Evolutionary conservation across 2,888 invertebrate species (phyloP), one percentile per base, ranked within the genome.

Genomic region (Tyria jacobaeae): DNA sequence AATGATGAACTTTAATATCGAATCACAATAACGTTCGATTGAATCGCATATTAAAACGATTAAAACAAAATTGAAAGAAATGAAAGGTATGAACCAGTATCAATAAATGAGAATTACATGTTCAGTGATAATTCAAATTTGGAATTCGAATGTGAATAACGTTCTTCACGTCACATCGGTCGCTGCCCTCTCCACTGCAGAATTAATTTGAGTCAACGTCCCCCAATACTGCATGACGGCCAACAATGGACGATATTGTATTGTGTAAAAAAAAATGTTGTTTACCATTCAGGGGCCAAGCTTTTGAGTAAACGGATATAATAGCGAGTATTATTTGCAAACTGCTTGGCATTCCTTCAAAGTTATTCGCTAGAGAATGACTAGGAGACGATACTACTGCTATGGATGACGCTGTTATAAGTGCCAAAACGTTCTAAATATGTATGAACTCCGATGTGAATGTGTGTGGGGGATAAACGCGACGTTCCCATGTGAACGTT

Each of bases 101-200:
- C 56, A 41, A 60, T 68, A 70, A 77, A 76, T 66, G 58, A 59
- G 66, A 57, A 78, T 62, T 58, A 74, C 69, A 63, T 78, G 73
- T 72, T 67, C 71, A 79, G 60, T 75, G 70, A 73, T 72, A 78
- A 77, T 70, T 81, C 71, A 78, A 73, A 78, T 67, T 71, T 66
- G 62, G 61, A 70, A 75, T 76, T 57, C 63, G 66, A 70, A 75
- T 72, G 12, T 64, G 66, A 76, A 57, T 66, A 56, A 71, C 61
- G 60, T 66, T 70, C 59, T 71, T 50, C 52, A 14, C 41, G 44
- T 25, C 37, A 48, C 53, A 52, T 54, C 41, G 77, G 73, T 78
- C 78, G 67, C 60, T 68, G 78, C 71, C 70, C 75, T 73, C 63
- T 63, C 54, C 47, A 60, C 25, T 35, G 44, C 56, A 21, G 35